Conservation (phyloP, 2,113 vertebrate genomes). For the Plecturocebus donacophilus region DNA sequence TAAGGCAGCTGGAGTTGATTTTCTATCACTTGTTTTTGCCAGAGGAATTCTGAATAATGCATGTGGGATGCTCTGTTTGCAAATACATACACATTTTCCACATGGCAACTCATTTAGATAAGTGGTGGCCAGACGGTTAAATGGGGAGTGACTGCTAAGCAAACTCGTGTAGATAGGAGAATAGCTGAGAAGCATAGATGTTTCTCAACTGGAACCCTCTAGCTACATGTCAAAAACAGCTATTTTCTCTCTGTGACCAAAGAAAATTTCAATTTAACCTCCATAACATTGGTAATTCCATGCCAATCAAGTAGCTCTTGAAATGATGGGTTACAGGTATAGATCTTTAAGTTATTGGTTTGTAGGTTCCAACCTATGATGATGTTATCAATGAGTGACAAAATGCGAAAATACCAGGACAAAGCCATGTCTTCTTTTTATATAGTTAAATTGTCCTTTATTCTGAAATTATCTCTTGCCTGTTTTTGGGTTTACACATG, state of each 20-base stretch:
- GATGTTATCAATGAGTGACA: not conserved
- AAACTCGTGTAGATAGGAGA: not conserved
- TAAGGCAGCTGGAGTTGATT: not conserved
- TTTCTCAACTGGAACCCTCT: constrained; percentile 24
- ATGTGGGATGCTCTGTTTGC: not conserved
- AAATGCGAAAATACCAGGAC: not conserved
- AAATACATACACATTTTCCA: constrained; percentile 22
- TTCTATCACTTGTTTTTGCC: not conserved
- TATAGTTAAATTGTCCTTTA: not conserved
- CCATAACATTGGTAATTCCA: not conserved
- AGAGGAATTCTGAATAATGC: constrained; percentile 27
- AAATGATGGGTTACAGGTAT: not conserved
- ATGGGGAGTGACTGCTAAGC: not conserved
- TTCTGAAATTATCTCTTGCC: not conserved
- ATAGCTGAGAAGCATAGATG: not conserved
- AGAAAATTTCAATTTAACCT: not conserved
- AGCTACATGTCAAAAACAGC: constrained; percentile 6
- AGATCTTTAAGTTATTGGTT: not conserved
- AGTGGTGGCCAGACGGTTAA: constrained; percentile 43
- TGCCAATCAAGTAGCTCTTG: not conserved
- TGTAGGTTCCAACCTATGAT: not conserved
- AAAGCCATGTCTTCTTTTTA: rapidly evolving
- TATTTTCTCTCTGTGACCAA: constrained; percentile 35
- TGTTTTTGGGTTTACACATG: not conserved
- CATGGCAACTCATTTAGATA: constrained; percentile 42